Evolutionary conservation across 1,140 invertebrate genomes (phyloP), one percentile per base, ranked within the genome.

Genomic region (Achatina immaculata): DNA sequence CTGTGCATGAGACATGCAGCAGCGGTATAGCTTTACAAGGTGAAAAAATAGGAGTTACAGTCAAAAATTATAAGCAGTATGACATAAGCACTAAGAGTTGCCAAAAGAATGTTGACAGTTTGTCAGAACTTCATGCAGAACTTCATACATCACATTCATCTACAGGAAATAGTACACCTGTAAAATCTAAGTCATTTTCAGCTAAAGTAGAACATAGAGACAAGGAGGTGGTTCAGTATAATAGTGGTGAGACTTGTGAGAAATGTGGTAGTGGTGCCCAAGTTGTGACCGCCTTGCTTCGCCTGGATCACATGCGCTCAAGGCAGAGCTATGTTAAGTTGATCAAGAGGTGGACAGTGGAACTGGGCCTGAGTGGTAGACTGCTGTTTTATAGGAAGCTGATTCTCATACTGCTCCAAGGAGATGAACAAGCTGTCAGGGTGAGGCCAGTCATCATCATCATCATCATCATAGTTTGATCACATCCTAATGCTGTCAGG

Each of bases 251-350:
- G 58, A 34, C 28, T 31, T 4, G 28, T 6, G 16, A 16, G 9
- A 34, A 16, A 31, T 28, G 2, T 62, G 58, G 31, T 51, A 62
- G 31, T 38, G 19, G 24, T 36, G 11, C 48, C 31, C 2, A 69
- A 40, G n/a, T 51, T 81, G 36, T 73, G 51, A 81, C 73, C 14
- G 42, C 65, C 21, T 21, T 86, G 38, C 34, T 86, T 51, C 81
- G 81, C 14, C 24, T 86, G 38, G 86, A 86, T 74, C 86, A 86
- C 62, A 86, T 86, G 86, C 42, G 84, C 28, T 73, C 84, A 16
- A 83, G 83, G 73, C 73, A 74, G 6, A 80, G 75, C 51, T 86
- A 86, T 38, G 28, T 83, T 9, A 86, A 86, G 68, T 55, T 79
- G 16, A 84, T 86, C n/a, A 77, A 82, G 78, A 86, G 84, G 42